A percentile compares a stretch with the other conserved stretches of the same genome.
These are phyloP conservation scores for Tetraneura akinire DNA, from an alignment of 1,140 invertebrate species.

Conservation along the genomic window DNA sequence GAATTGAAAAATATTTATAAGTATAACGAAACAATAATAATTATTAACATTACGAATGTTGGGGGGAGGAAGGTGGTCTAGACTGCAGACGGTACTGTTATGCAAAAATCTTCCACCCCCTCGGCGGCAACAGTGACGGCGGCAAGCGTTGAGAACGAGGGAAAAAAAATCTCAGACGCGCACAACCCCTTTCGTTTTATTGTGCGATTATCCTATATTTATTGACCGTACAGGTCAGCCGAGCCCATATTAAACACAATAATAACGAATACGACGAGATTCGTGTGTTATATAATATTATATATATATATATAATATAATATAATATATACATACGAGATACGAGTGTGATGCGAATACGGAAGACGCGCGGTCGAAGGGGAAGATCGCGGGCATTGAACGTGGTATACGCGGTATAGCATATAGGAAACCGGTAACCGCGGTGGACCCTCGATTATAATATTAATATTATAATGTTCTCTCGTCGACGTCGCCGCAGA, in stretches of 20 bases:
- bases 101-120: slow-evolving; percentile 41
- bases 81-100: slow-evolving; percentile 46
- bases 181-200: slow-evolving; percentile 8
- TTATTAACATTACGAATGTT: slow-evolving; percentile 26
- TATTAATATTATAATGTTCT: not conserved
- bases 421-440: slow-evolving; percentile 40
- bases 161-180: slow-evolving; percentile 46
- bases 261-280: too few relatives aligned
- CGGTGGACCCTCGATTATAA: not conserved
- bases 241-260: not conserved
- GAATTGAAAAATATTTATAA: not conserved
- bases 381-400: too few relatives aligned
- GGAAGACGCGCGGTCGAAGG: not conserved
- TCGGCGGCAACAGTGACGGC: slow-evolving; percentile 10
- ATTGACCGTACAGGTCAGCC: slow-evolving; percentile 48
- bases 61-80: not conserved
- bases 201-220: slow-evolving; percentile 36
- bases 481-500: not conserved
- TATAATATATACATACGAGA: too few relatives aligned
- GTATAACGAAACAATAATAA: slow-evolving; percentile 26
- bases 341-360: too few relatives aligned
- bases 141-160: not conserved
- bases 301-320: slow-evolving; percentile 18
- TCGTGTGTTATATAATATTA: too few relatives aligned
- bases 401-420: slow-evolving; percentile 12